These are phyloP conservation scores for Baronia brevicornis DNA, from an alignment of 2,888 invertebrate genomes.

Conservation along the genomic window DNA sequence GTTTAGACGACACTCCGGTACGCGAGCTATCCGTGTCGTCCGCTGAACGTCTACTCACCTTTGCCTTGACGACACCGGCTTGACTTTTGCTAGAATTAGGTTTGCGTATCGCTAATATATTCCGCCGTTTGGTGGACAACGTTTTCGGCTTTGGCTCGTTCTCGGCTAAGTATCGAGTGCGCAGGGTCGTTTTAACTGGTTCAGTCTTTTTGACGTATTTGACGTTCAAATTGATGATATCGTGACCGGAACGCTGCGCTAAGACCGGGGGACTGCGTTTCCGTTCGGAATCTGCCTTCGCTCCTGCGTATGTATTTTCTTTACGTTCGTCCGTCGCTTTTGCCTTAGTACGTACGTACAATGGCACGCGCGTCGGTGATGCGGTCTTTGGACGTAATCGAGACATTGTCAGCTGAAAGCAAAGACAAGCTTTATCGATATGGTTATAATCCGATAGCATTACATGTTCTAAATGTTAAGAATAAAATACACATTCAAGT, in stretches of 20 bases:
- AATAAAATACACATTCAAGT: constrained; percentile 16
- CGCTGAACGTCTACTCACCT: constrained; percentile 41
- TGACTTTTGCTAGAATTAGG: constrained; percentile 58
- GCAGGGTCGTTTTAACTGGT: constrained; percentile 44
- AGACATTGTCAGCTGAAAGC: constrained; percentile 57
- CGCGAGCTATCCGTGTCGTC: constrained; percentile 52
- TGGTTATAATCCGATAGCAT: neutral
- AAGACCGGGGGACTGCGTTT: constrained; percentile 30
- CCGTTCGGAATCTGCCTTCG: constrained; percentile 48
- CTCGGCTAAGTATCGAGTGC: constrained; percentile 46
- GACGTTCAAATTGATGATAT: constrained; percentile 39
- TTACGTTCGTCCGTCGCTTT: constrained; percentile 63
- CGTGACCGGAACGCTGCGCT: constrained; percentile 47
- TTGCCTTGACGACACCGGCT: constrained; percentile 42
- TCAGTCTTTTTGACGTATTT: constrained; percentile 50
- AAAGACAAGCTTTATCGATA: neutral
- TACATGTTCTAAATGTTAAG: too few relatives aligned
- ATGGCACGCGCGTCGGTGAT: constrained; percentile 49
- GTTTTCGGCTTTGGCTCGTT: constrained; percentile 59
- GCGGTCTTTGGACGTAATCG: constrained; percentile 55
- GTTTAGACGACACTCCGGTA: constrained; percentile 35
- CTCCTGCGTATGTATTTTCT: constrained; percentile 61
- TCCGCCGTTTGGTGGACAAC: constrained; percentile 49
- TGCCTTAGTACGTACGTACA: constrained; percentile 53
- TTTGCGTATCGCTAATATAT: constrained; percentile 57